Base-by-base conservation (phyloP, 2,888 invertebrate species). In the Petrolisthes manimaculis region DNA sequence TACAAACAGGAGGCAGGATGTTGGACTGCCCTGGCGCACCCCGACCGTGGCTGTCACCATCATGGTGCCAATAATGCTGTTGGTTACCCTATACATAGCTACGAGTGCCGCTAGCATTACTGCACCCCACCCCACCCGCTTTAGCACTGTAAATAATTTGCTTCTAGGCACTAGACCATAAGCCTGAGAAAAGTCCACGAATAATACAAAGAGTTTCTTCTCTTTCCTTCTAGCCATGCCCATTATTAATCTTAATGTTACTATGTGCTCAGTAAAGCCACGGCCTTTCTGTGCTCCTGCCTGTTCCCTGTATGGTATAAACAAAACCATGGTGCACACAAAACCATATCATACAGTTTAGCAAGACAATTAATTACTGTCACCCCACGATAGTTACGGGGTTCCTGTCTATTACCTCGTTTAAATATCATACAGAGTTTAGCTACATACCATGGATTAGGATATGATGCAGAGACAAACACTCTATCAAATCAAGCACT, bases 351-450 rank as follows among this genome's bases (percentile, higher is more conserved):
- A 21, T 24, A 75, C 75, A 75, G 75, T 21, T 75, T 75, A 3
- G 4, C 75, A 9, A 75, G 75, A 3, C 75, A 75, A 75, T 75
- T 75, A 75, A 75, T 75, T 21, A 75, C 75, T 12, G 75, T 75
- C 75, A 75, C 4, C 9, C 75, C 75, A 24, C 75, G 3, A 4
- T 75, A 75, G 24, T 75, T 24, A n/a, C 21, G 14, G 75, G 75
- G 75, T 21, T 75, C 75, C 24, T 75, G n/a, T 75, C 75, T 75
- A 21, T 75, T 75, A n/a, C 75, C 75, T 75, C 75, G 18, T 75
- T 75, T 75, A 24, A 75, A 75, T 9, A 75, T 14, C 24, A 21
- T 75, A 24, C 14, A 75, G 9, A 75, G 21, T 75, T 75, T 75
- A 21, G 4, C 75, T 75, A 75, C 75, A 75, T 14, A n/a, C 75